These are phyloP conservation scores for Drosophila multiciliata DNA, from an alignment of 2,888 invertebrate genomes.

Conservation along the genomic window DNA sequence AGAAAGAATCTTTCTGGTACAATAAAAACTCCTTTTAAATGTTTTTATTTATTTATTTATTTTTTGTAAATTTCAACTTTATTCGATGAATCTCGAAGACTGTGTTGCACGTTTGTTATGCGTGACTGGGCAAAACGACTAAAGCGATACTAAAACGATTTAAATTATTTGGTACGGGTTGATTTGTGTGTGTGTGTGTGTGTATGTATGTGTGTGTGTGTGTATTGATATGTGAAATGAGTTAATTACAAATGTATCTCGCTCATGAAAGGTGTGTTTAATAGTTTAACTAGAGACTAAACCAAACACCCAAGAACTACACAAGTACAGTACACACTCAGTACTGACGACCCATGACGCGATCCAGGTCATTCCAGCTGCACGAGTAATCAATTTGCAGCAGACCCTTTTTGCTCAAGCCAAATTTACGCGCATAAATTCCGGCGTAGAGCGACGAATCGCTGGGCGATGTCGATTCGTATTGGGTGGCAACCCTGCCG, in stretches of 20 bases:
- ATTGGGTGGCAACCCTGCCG: constrained; percentile 28
- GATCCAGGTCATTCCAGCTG: constrained; percentile 92
- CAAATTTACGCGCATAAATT: constrained; percentile 86
- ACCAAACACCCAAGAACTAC: constrained; percentile 55
- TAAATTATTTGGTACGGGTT: constrained; percentile 69
- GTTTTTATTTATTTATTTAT: not conserved
- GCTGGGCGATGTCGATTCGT: constrained; percentile 46
- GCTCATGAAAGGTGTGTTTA: constrained; percentile 14
- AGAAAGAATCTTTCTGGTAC: not conserved
- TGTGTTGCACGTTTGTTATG: constrained; percentile 30
- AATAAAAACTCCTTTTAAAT: not conserved
- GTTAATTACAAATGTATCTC: constrained; percentile 58
- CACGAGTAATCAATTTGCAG: constrained; percentile 93
- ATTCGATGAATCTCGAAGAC: constrained; percentile 48
- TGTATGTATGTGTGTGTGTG: constrained; percentile 24
- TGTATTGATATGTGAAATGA: constrained; percentile 43
- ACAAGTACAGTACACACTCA: constrained; percentile 37
- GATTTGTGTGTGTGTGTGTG: constrained; percentile 24
- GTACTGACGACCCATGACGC: constrained; percentile 87
- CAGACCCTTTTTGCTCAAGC: constrained; percentile 91
- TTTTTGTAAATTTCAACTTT: constrained; percentile 29
- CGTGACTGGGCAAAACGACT: constrained; percentile 53
- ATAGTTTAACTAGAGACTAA: constrained; percentile 61
- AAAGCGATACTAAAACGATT: constrained; percentile 48
- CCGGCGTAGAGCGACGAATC: constrained; percentile 83